Conservation (phyloP, 2,797 vertebrate genomes). For the Onychomys arenicola region DNA sequence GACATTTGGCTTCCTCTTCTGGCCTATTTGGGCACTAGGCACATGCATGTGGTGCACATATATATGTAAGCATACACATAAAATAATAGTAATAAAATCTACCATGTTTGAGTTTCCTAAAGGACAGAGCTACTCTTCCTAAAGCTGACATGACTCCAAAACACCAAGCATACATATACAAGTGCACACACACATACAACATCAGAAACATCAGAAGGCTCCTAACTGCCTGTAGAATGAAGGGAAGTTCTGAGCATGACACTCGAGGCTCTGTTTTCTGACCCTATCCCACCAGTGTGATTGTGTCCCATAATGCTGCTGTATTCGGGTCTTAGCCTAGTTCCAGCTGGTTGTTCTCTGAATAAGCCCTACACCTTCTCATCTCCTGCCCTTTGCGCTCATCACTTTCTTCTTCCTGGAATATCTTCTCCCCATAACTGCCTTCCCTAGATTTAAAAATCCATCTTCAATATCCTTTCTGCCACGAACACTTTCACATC, state of each 20-base stretch:
- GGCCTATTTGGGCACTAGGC: background rate
- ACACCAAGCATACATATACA: background rate
- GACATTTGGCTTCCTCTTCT: background rate
- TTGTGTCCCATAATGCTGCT: background rate
- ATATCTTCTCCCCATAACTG: slow-evolving; percentile 1
- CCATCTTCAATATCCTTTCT: background rate
- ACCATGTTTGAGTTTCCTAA: background rate
- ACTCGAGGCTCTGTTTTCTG: slow-evolving; percentile 9
- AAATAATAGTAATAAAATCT: background rate
- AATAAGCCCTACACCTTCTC: slow-evolving; percentile 11
- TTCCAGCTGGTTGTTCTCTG: background rate
- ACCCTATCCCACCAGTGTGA: background rate
- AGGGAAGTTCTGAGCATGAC: background rate
- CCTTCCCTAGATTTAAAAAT: slow-evolving; percentile 38
- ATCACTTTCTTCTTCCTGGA: slow-evolving; percentile 31
- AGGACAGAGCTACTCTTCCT: slow-evolving; percentile 31
- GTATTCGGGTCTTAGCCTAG: background rate
- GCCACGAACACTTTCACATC: background rate
- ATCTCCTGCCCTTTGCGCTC: slow-evolving; percentile 15
- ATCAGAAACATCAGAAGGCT: background rate
- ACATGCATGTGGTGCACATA: background rate
- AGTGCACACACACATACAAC: background rate
- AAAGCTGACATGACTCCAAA: background rate
- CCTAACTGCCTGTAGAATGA: background rate
- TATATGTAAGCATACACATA: background rate